phyloP scores from a whole-genome alignment of 2,797 vertebrate genomes.

The Furcifer pardalis region DNA sequence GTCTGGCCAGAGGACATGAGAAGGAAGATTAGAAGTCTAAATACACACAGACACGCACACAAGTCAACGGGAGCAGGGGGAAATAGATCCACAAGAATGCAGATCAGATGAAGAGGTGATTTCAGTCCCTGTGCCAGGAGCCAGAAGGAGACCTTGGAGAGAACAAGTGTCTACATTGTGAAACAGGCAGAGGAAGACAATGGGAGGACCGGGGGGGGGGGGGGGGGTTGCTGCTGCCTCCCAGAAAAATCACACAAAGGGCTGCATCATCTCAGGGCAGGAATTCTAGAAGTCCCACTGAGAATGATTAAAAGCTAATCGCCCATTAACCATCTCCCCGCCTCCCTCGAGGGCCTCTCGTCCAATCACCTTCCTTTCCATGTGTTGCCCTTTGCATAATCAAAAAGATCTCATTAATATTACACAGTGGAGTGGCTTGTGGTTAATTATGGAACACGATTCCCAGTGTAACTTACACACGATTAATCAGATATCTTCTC shows the following conservation, averaged over 20 bases:
- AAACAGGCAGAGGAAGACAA: no score
- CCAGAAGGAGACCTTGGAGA: not conserved
- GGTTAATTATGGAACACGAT: constrained; percentile 29
- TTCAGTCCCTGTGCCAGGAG: not conserved
- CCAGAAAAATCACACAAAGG: not conserved
- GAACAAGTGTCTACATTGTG: not conserved
- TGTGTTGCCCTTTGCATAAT: constrained; percentile 9
- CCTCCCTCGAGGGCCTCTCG: not conserved
- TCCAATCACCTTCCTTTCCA: not conserved
- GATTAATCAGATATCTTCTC: constrained; percentile 31
- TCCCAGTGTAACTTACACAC: constrained; percentile 21
- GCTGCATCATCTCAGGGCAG: no score
- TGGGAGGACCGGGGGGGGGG: not conserved
- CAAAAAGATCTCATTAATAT: constrained; percentile 34
- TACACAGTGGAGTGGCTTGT: constrained; percentile 15
- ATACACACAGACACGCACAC: not conserved
- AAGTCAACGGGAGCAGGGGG: not conserved
- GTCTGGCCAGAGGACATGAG: not conserved
- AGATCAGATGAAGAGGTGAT: not conserved
- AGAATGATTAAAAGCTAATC: not conserved
- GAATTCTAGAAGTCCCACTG: not conserved
- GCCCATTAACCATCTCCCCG: not conserved
- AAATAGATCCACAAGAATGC: not conserved
- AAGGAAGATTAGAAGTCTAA: not conserved
- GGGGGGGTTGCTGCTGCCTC: not conserved